Evolutionary conservation across 2,113 vertebrate species (phyloP).

Genomic region (Bombycilla garrulus): DNA sequence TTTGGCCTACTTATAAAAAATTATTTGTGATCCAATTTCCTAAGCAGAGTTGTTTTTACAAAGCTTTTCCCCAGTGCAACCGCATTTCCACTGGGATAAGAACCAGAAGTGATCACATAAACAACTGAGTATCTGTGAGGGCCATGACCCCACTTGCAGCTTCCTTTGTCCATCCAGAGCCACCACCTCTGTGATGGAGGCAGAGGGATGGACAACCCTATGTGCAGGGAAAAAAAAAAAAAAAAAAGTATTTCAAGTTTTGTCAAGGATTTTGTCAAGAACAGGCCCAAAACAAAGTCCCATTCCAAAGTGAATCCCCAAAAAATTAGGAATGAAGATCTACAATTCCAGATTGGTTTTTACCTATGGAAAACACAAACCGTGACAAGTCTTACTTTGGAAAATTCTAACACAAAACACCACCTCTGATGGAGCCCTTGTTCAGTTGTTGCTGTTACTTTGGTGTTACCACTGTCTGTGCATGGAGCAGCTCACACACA

Average conservation of each 20-base stretch:
- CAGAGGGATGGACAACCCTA: neutral
- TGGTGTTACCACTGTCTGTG: neutral
- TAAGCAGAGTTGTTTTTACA: neutral
- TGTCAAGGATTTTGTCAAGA: neutral
- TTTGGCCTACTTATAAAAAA: neutral
- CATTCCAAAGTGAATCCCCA: neutral
- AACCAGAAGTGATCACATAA: neutral
- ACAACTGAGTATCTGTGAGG: neutral
- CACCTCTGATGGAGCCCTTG: neutral
- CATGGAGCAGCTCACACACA: neutral
- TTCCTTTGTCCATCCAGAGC: neutral
- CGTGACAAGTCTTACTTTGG: neutral
- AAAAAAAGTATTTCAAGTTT: neutral
- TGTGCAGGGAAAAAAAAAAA: fast-evolving
- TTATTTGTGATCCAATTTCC: neutral
- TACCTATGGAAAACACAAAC: neutral
- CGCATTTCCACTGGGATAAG: neutral
- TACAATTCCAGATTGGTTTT: neutral
- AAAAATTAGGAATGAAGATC: neutral
- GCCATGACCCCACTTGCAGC: neutral
- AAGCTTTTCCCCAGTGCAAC: neutral
- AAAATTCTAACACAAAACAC: neutral
- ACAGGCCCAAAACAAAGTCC: neutral
- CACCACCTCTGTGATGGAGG: neutral
- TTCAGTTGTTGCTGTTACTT: neutral